Evolutionary conservation across 2,888 invertebrate species (phyloP), one percentile per base, ranked within the genome.

Genomic region (Pseudolycoriella hygida): DNA sequence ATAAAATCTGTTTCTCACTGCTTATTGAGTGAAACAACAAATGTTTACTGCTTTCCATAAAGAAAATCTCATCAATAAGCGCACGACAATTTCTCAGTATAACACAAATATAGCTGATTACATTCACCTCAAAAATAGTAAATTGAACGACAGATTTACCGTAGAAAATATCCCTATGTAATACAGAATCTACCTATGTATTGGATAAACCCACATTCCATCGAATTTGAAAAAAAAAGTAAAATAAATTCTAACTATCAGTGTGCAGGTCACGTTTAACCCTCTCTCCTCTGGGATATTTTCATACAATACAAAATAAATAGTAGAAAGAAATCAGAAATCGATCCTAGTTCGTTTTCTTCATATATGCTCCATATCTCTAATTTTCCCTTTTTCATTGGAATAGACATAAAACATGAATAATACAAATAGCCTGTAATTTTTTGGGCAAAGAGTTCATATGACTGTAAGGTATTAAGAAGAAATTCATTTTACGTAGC

Each of bases 401-500:
- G 25, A 25, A 25, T 25, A 25, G 25, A 25, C 25, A 25, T 25
- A 34, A 34, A 34, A 34, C 34, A 34, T 34, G 34, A 34, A 34
- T 34, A 34, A 34, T 34, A 34, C 34, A 34, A 34, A 34, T 34
- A 14, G 34, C 34, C 34, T 34, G 34, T 34, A 34, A 34, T 34
- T 34, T 34, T 34, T 34, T 34, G 34, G 34, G 34, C 34, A 34
- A 34, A 34, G 34, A 34, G 34, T 34, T 34, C 34, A 34, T 34
- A 25, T 25, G 25, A 25, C 25, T 25, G 25, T 25, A 25, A 25
- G 25, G 25, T 25, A 25, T 25, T 25, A 25, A 25, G 25, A 25
- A 25, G 25, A 25, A 25, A 25, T 25, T 25, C 25, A 25, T 25
- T 25, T 25, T 25, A 25, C 25, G 25, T 25, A 25, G 25, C 25